A percentile compares a stretch with the other conserved stretches of the same genome.
These are phyloP conservation scores for Amphiduros pacificus DNA, from an alignment of 2,888 invertebrate species.

Conservation along the genomic window DNA sequence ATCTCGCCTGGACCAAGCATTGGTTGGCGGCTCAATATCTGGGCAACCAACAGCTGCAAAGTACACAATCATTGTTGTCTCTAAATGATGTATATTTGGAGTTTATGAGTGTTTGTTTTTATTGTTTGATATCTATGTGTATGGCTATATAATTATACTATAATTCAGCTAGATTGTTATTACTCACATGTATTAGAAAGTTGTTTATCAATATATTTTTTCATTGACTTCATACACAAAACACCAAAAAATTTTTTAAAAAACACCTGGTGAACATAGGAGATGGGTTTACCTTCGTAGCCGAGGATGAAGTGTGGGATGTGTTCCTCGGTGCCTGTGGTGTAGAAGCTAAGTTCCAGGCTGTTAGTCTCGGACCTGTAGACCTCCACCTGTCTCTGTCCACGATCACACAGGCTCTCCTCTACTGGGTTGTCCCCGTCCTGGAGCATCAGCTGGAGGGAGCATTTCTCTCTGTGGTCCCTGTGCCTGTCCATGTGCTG, in stretches of 20 bases:
- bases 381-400: not conserved
- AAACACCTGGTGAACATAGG: too few relatives aligned
- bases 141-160: too few relatives aligned
- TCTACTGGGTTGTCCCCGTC: constrained; percentile 2
- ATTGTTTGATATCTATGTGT: too few relatives aligned
- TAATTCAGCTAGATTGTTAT: too few relatives aligned
- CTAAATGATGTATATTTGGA: too few relatives aligned
- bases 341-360: constrained; percentile 4
- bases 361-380: not conserved
- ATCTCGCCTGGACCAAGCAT: constrained; percentile 22
- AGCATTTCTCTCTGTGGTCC: not conserved
- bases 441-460: not conserved
- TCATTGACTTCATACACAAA: too few relatives aligned
- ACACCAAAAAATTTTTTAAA: too few relatives aligned
- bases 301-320: constrained; percentile 10
- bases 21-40: constrained; percentile 25
- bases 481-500: not conserved
- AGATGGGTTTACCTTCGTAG: constrained; percentile 7
- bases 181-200: too few relatives aligned
- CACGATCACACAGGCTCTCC: not conserved
- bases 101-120: too few relatives aligned
- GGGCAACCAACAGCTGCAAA: constrained; percentile 29
- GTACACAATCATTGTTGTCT: too few relatives aligned
- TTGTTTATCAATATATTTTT: too few relatives aligned
- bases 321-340: not conserved